Evolutionary conservation across 2,888 invertebrate species (phyloP).

Genomic region (Rhagium mordax): DNA sequence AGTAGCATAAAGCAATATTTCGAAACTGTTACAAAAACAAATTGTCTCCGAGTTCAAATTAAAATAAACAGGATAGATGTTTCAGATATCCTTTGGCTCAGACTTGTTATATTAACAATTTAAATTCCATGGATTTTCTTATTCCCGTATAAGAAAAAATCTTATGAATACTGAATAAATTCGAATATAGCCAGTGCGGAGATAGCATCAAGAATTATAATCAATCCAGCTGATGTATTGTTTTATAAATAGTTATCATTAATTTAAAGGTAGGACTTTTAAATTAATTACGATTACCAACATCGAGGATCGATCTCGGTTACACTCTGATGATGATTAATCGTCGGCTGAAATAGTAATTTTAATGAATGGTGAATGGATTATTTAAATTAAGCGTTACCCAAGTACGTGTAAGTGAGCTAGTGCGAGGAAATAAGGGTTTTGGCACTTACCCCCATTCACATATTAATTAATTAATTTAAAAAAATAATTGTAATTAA

Average conservation of each 20-base stretch:
- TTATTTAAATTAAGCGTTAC: constrained; percentile 16
- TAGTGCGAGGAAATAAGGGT: too few species aligned
- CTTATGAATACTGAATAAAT: constrained; percentile 45
- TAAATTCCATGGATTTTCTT: constrained; percentile 39
- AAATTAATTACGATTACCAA: constrained; percentile 45
- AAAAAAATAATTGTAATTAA: too few species aligned
- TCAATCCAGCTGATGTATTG: constrained; percentile 40
- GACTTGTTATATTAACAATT: constrained; percentile 42
- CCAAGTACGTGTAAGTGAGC: neutral
- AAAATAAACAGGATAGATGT: constrained; percentile 26
- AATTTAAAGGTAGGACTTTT: constrained; percentile 40
- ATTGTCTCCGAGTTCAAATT: constrained; percentile 25
- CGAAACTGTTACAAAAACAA: constrained; percentile 27
- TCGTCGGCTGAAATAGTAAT: constrained; percentile 25
- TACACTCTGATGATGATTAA: constrained; percentile 39
- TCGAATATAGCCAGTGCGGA: constrained; percentile 38
- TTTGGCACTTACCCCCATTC: too few species aligned
- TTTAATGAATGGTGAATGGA: neutral
- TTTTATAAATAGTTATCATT: constrained; percentile 42
- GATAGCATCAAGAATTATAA: constrained; percentile 40
- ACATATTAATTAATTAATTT: too few species aligned
- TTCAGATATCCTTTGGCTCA: constrained; percentile 24
- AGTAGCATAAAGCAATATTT: constrained; percentile 21
- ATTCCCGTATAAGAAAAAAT: constrained; percentile 33
- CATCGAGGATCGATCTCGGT: constrained; percentile 36